Conservation (phyloP, 2,113 vertebrate genomes). For the Podarcis cretensis region DNA sequence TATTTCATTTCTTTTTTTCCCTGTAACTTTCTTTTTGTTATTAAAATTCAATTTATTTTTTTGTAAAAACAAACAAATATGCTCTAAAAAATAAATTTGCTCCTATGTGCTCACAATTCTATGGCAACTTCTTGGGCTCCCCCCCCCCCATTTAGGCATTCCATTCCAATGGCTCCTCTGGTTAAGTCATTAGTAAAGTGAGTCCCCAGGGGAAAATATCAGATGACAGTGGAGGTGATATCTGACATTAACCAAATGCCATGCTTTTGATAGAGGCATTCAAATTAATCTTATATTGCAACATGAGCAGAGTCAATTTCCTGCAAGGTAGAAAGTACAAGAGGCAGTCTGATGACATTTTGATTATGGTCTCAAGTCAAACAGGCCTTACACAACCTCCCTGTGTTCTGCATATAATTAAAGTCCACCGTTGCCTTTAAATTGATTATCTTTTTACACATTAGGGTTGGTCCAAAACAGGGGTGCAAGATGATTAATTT, state of each 20-base stretch:
- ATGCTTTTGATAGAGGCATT: conserved; percentile 64
- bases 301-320: conserved; percentile 65
- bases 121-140: not conserved
- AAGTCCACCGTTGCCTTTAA: conserved; percentile 56
- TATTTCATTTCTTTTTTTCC: too few species aligned
- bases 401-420: conserved; percentile 60
- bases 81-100: not conserved
- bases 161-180: conserved; percentile 26
- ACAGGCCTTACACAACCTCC: conserved; percentile 55
- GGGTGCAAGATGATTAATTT: too few species aligned
- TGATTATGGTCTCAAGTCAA: conserved; percentile 68
- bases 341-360: conserved; percentile 73
- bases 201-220: conserved; percentile 47
- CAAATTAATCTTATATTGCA: conserved; percentile 72
- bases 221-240: conserved; percentile 64
- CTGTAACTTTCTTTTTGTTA: too few species aligned
- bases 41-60: too few species aligned
- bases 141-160: not conserved
- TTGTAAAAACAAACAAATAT: not conserved
- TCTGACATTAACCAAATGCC: conserved; percentile 76
- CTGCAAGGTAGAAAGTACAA: conserved; percentile 57
- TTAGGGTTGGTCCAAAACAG: conserved; percentile 14
- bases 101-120: not conserved
- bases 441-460: conserved; percentile 41
- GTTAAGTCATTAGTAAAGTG: conserved; percentile 56